These are phyloP conservation scores for Odocoileus virginianus DNA, from an alignment of 2,113 vertebrate genomes.

Conservation along the genomic window DNA sequence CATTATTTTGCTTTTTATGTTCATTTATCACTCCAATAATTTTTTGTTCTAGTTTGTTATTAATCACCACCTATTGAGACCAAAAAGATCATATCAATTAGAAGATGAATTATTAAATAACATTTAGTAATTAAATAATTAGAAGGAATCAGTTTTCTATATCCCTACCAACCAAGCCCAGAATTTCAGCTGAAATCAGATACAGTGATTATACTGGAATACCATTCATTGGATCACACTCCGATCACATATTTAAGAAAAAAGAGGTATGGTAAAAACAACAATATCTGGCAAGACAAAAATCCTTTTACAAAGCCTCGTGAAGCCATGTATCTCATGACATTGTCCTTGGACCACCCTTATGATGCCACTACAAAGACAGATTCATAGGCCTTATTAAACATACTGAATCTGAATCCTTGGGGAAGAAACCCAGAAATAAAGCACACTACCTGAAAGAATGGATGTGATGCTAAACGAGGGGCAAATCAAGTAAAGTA, in stretches of 20 bases:
- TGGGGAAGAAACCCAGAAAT: not conserved
- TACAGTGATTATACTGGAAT: not conserved
- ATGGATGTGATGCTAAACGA: not conserved
- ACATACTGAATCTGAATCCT: not conserved
- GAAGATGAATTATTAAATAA: slow-evolving; percentile 2
- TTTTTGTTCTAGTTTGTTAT: slow-evolving; percentile 91
- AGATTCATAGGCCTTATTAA: not conserved
- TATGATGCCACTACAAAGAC: not conserved
- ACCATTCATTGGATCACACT: not conserved
- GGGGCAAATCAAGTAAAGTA: not conserved
- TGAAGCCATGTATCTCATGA: not conserved
- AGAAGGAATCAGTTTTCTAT: not conserved
- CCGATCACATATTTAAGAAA: not conserved
- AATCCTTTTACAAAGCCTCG: not conserved
- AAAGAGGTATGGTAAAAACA: not conserved
- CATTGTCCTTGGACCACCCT: not conserved
- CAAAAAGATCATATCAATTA: slow-evolving; percentile 26
- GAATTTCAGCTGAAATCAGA: not conserved
- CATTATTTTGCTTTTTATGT: slow-evolving; percentile 88
- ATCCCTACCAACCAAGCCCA: not conserved
- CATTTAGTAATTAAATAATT: not conserved
- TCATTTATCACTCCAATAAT: slow-evolving; percentile 95
- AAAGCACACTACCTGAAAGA: not conserved
- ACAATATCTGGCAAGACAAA: not conserved
- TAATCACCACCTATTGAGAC: slow-evolving; percentile 88